Evolutionary conservation across 2,888 invertebrate genomes (phyloP).

Genomic region (Gibbula magus): DNA sequence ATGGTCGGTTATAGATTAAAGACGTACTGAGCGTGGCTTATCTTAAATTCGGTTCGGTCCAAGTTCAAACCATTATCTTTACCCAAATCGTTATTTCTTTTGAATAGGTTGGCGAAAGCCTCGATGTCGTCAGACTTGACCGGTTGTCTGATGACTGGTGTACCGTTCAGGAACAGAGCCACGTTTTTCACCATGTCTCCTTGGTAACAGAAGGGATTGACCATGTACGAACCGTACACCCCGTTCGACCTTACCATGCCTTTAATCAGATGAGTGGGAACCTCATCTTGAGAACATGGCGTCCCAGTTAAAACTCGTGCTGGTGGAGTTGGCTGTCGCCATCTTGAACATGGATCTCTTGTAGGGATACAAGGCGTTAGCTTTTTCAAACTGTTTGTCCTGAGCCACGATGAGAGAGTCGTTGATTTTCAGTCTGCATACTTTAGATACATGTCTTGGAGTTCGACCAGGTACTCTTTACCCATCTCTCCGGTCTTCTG

Average conservation of each 20-base stretch:
- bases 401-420: not conserved
- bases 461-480: slow-evolving; percentile 27
- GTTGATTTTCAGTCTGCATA: not conserved
- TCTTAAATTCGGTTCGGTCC: not conserved
- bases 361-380: not conserved
- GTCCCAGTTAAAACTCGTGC: not conserved
- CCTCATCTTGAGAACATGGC: not conserved
- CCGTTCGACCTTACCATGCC: not conserved
- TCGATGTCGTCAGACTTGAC: not conserved
- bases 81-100: not conserved
- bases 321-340: not conserved
- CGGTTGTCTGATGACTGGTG: not conserved
- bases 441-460: slow-evolving; percentile 23
- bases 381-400: not conserved
- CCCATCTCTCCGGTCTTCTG: not conserved
- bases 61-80: not conserved
- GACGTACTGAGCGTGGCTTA: not conserved
- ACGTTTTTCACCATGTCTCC: not conserved
- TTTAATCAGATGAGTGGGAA: not conserved
- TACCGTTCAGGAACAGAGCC: not conserved
- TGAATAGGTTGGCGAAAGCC: not conserved
- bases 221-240: not conserved
- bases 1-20: not conserved
- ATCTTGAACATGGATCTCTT: not conserved
- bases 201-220: not conserved